Percentiles rank a stretch among this genome's conserved stretches.
Evolutionary conservation across 2,888 invertebrate genomes (phyloP).

Genomic region (Acleris laterana): DNA sequence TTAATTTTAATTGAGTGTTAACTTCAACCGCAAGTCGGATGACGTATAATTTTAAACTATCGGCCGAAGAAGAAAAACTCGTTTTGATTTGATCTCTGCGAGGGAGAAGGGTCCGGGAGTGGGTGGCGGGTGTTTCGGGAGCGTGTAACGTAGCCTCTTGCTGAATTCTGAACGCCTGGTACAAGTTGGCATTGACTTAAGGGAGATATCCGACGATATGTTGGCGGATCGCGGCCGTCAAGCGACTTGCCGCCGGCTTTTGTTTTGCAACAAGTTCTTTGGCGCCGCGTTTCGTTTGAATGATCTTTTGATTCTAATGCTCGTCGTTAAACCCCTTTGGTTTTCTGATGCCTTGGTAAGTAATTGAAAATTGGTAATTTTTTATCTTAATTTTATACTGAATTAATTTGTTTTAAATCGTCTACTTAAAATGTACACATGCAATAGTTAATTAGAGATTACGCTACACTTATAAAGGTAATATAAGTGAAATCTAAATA

Average conservation of each 20-base stretch:
- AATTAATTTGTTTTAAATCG: too few species aligned
- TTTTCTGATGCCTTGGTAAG: too few species aligned
- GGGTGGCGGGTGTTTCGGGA: constrained; percentile 43
- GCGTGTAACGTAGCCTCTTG: constrained; percentile 60
- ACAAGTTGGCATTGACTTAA: constrained; percentile 83
- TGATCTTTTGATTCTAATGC: neutral
- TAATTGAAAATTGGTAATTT: too few species aligned
- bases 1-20: constrained; percentile 71
- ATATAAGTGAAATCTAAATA: too few species aligned
- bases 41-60: constrained; percentile 82
- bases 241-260: constrained; percentile 30
- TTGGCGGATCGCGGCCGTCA: constrained; percentile 47
- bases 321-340: too few species aligned
- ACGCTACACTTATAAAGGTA: too few species aligned
- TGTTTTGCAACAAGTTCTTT: constrained; percentile 32
- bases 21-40: constrained; percentile 69
- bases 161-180: constrained; percentile 66
- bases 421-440: too few species aligned
- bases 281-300: constrained; percentile 4
- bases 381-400: too few species aligned
- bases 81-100: constrained; percentile 68
- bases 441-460: too few species aligned
- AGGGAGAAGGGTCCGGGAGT: constrained; percentile 43
- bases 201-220: constrained; percentile 63
- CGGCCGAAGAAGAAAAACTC: constrained; percentile 74